Evolutionary conservation across 2,888 invertebrate species (phyloP).

Genomic region (Stegana nigrithorax): DNA sequence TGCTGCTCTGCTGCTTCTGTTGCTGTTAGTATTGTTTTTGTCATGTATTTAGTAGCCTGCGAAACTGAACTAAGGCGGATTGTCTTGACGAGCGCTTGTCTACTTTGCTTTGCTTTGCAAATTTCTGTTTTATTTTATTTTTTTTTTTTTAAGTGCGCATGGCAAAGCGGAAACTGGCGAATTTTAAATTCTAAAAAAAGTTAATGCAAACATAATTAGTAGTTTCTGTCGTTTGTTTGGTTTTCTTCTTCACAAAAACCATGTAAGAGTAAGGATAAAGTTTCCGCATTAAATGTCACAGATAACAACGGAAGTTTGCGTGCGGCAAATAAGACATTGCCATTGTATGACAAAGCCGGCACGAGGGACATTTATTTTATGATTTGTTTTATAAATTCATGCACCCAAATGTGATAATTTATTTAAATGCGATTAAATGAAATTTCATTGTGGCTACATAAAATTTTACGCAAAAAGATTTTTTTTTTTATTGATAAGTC

Average conservation of each 20-base stretch:
- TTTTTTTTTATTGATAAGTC: too few species aligned
- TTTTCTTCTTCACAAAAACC: too few species aligned
- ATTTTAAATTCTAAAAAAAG: conserved; percentile 34
- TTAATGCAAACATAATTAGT: conserved; percentile 61
- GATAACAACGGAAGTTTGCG: conserved; percentile 25
- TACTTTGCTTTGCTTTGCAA: not conserved
- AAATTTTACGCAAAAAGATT: too few species aligned
- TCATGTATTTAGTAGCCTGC: conserved; percentile 7
- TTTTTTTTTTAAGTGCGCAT: conserved; percentile 15
- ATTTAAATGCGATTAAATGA: not conserved
- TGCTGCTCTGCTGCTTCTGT: too few species aligned
- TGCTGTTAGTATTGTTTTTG: conserved; percentile 26
- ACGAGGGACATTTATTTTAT: not conserved
- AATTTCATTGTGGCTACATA: not conserved
- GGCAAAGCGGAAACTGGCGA: conserved; percentile 26
- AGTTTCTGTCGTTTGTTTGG: conserved; percentile 37
- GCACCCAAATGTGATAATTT: too few species aligned
- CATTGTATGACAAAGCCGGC: not conserved
- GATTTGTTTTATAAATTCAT: not conserved
- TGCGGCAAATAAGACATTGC: conserved; percentile 8
- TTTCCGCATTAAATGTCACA: too few species aligned
- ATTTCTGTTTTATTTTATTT: not conserved
- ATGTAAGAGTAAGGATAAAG: too few species aligned
- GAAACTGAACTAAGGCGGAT: conserved; percentile 19
- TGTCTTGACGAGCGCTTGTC: not conserved